Evolutionary conservation across 2,113 vertebrate species (phyloP).

Genomic region (Vimba vimba): DNA sequence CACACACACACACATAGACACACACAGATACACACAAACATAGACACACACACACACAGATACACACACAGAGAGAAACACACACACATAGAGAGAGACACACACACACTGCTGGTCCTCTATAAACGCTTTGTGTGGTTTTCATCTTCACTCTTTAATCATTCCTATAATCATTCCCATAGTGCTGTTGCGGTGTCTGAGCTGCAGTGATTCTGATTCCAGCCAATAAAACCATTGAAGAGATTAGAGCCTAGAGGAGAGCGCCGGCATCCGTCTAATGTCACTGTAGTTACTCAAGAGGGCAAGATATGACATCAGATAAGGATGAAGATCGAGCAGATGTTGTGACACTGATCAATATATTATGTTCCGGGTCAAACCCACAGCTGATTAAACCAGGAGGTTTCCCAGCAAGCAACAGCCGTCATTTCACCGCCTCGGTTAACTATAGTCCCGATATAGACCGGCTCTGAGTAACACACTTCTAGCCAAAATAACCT

Average conservation of each 20-base stretch:
- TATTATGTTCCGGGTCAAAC: background rate
- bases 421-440: too few relatives aligned
- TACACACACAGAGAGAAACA: too few relatives aligned
- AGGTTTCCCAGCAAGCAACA: too few relatives aligned
- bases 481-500: too few relatives aligned
- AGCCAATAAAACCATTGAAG: background rate
- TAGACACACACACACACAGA: too few relatives aligned
- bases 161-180: background rate
- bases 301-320: background rate
- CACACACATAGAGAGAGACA: too few relatives aligned
- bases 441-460: too few relatives aligned
- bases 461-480: too few relatives aligned
- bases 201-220: background rate
- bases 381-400: background rate
- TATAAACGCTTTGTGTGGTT: background rate
- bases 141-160: conserved; percentile 10
- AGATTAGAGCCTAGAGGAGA: background rate
- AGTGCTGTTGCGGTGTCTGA: background rate
- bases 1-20: too few relatives aligned
- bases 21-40: background rate
- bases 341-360: background rate
- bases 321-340: background rate
- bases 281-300: background rate
- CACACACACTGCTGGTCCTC: background rate
- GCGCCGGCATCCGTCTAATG: background rate